A percentile compares a stretch with the other conserved stretches of the same genome.
Evolutionary conservation across 2,797 vertebrate genomes (phyloP).

Genomic region (Apogon hyalosoma): DNA sequence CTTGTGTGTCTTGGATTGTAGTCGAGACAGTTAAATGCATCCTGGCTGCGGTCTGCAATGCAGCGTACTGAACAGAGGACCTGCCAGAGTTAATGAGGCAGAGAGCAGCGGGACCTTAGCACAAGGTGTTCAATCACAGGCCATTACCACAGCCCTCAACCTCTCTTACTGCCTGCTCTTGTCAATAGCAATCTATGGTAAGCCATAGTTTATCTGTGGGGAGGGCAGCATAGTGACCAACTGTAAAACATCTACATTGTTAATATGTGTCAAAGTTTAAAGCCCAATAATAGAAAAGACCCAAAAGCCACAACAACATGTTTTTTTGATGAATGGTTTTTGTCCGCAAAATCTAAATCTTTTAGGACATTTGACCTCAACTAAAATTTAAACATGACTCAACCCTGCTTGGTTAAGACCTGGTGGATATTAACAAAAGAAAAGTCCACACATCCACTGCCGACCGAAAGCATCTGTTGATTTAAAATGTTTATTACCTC

Average conservation of each 20-base stretch:
- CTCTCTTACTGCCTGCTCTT: constrained; percentile 61
- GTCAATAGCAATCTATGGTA: constrained; percentile 82
- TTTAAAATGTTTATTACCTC: no score
- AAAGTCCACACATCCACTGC: no score
- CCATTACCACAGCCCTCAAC: constrained; percentile 76
- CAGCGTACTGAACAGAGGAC: constrained; percentile 68
- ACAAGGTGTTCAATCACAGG: constrained; percentile 81
- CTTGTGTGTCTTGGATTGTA: constrained; percentile 24
- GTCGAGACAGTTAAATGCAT: constrained; percentile 57
- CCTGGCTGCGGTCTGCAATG: constrained; percentile 67
- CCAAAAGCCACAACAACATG: background rate
- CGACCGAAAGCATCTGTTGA: no score
- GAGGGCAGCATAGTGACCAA: constrained; percentile 31
- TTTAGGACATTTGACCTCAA: background rate
- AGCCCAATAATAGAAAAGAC: constrained; percentile 11
- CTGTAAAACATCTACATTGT: constrained; percentile 21
- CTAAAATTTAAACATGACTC: no score
- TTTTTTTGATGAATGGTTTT: background rate
- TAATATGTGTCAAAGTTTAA: constrained; percentile 9
- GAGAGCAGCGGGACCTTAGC: constrained; percentile 75
- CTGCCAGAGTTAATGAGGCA: constrained; percentile 82
- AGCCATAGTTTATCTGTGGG: constrained; percentile 72
- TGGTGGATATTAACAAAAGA: no score
- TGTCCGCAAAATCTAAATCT: no score
- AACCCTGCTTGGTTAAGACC: no score